Base-by-base conservation (phyloP, 2,113 vertebrate species). In the Crotalus helleri region DNA sequence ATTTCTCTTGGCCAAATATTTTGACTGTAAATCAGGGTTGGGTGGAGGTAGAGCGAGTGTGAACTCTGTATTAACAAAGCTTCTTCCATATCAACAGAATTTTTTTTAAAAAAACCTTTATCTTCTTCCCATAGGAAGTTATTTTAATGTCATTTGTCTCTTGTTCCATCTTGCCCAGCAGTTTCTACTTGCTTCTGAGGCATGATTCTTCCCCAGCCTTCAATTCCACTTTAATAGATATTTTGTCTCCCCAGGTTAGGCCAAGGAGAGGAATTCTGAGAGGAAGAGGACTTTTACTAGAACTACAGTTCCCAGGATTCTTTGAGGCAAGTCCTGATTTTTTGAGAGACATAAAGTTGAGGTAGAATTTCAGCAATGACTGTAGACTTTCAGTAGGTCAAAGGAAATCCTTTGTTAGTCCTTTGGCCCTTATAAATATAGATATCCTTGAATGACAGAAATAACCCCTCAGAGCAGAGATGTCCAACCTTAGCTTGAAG, bases 391-490 rank as follows among this genome's bases (percentile, higher is more conserved):
- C 9, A 13, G n/a, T 29, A 19, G 13, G 4, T 85, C 49, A 24
- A 57, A 91, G 91, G 12, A 49, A 21, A 12, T 39, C 88, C 26
- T 6, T 49, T 26, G 7, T 29, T 33, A 46, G 24, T 91, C 33
- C 21, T 11, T 54, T 51, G 61, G 12, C 88, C 59, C 54, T 19
- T 88, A 46, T 13, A 13, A 39, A 86, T 46, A 46, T 57, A n/a
- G 3, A 57, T 51, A 92, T 90, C 95, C 95, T 93, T 4, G 2
- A 69, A 93, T 59, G 91, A 87, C 94, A 11, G 57, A 90, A 92
- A 57, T 24, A 33, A 51, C 61, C 89, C 26, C 33, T 44, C 13
- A 33, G 46, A 91, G 57, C 12, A n/a, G 64, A 13, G 13, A 5
- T 33, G 64, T 69, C 29, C 64, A 69, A 33, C 64, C 29, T 69